Base-by-base conservation (phyloP, 1,140 invertebrate species). In the Drosophila kanapiae region DNA sequence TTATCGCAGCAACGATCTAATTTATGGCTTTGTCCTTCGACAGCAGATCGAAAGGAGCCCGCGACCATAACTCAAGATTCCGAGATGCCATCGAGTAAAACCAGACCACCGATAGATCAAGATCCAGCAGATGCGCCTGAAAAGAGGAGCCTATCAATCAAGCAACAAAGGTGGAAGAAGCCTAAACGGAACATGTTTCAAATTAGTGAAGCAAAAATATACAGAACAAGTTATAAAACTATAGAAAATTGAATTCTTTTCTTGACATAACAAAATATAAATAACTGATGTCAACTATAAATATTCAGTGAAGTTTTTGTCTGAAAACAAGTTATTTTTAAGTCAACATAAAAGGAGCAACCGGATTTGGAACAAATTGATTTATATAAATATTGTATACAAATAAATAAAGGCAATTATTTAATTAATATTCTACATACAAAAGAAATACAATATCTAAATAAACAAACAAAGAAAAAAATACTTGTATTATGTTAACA, bases 1-100 rank as follows among this genome's bases (percentile, higher is more conserved):
- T 64, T 78, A 90, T 90, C 68, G 48, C 47, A 31, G 54, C 53
- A 13, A 42, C 49, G 33, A 75, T 61, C 77, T 64, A 78, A 88
- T 87, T 88, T 77, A 87, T 86, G 74, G 71, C 51, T 45, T 33
- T 58, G 74, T 60, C 54, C 48, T 45, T 54, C 58, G 63, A 49
- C 70, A 40, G 64, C 58, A 61, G 60, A 74, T 67, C 70, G 37
- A 51, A 40, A 61, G 60, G 49, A 65, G 14, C 16, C 18, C 16
- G 29, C 9, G 8, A 58, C 53, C 47, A 75, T 87, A 84, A 87
- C 80, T 90, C 84, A 87, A 88, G 84, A 71, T 62, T 62, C 53
- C 11, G 40, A 56, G 67, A 78, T 58, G 43, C 74, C 27, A 59
- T 59, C 67, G 27, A 71, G 35, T 38, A 13, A 54, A 38, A 56